Evolutionary conservation across 2,888 invertebrate genomes (phyloP).

Genomic region (Tenodera sinensis): DNA sequence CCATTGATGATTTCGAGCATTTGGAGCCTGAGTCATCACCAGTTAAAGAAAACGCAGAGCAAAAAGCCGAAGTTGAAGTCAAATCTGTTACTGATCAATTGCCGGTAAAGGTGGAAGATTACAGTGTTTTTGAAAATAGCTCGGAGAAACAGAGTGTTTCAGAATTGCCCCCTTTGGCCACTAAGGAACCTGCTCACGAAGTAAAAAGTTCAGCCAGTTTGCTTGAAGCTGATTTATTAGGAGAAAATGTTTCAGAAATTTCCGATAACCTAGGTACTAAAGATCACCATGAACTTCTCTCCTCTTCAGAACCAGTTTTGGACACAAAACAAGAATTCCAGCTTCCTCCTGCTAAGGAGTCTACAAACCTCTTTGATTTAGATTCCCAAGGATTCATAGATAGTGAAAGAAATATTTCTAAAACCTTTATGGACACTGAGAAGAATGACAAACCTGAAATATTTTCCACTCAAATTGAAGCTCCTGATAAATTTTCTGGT

Average conservation of each 20-base stretch:
- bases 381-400: not conserved
- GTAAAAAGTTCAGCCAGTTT: constrained; percentile 31
- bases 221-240: not conserved
- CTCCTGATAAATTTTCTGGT: not conserved
- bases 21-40: constrained; percentile 59
- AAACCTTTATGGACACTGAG: constrained; percentile 50
- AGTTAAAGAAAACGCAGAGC: constrained; percentile 36
- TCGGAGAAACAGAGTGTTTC: not conserved
- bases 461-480: not conserved
- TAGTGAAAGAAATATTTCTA: constrained; percentile 1
- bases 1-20: constrained; percentile 71
- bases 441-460: not conserved
- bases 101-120: not conserved
- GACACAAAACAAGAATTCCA: not conserved
- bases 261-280: not conserved
- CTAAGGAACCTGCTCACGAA: constrained; percentile 34
- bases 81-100: not conserved
- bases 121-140: not conserved
- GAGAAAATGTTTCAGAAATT: not conserved
- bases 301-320: not conserved
- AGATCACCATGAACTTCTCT: not conserved
- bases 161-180: not conserved
- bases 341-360: not conserved
- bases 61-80: not conserved
- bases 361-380: not conserved